These are phyloP conservation scores for Dasysyrphus albostriatus DNA, from an alignment of 2,888 invertebrate species.

Conservation along the genomic window DNA sequence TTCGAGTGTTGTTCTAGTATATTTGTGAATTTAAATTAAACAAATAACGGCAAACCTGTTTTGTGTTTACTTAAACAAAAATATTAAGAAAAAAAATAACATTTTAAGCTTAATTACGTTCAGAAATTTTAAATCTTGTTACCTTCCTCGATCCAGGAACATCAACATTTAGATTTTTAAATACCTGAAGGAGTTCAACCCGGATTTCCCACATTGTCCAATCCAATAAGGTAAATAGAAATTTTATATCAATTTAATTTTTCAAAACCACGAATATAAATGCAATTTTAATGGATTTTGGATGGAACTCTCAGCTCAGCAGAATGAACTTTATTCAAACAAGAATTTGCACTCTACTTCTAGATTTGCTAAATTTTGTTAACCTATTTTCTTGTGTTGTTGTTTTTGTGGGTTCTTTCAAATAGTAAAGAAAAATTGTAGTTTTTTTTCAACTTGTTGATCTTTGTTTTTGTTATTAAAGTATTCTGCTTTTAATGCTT, in stretches of 20 bases:
- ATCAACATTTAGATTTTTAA: background rate
- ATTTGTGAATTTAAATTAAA: constrained; percentile 27
- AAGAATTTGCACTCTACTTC: constrained; percentile 25
- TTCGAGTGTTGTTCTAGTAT: constrained; percentile 11
- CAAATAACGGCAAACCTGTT: constrained; percentile 8
- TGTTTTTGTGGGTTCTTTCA: constrained; percentile 23
- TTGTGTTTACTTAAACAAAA: constrained; percentile 11
- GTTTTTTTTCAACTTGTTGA: background rate
- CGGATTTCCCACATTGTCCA: constrained; percentile 30
- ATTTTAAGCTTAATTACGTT: background rate
- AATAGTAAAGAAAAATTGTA: constrained; percentile 11
- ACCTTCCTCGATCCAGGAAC: background rate
- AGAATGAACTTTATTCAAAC: background rate
- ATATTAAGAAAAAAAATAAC: background rate
- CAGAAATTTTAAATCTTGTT: background rate
- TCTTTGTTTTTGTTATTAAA: constrained; percentile 43
- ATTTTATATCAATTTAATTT: background rate
- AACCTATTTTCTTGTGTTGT: constrained; percentile 44
- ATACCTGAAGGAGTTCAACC: constrained; percentile 51
- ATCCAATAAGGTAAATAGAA: constrained; percentile 55
- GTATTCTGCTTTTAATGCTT: constrained; percentile 34
- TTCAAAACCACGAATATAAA: background rate
- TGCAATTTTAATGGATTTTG: background rate
- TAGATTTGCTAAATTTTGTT: constrained; percentile 25
- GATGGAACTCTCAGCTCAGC: background rate